Evolutionary conservation across 2,113 vertebrate genomes (phyloP).

Genomic region (Steatornis caripensis): DNA sequence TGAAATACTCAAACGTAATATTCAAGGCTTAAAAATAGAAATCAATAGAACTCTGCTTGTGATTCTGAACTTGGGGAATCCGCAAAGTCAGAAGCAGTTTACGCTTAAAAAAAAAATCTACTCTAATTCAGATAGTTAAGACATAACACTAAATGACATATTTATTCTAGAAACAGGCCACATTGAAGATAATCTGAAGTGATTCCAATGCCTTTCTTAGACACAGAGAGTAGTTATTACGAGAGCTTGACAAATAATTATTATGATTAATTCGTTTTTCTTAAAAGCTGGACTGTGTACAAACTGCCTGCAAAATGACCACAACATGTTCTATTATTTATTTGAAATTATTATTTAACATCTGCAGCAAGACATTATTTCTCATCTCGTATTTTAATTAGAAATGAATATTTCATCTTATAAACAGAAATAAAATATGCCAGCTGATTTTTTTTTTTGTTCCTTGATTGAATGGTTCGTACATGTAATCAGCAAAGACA

Average conservation of each 20-base stretch:
- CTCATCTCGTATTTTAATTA: background rate
- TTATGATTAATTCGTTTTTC: background rate
- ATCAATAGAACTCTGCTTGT: background rate
- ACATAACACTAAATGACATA: background rate
- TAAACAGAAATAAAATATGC: background rate
- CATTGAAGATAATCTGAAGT: background rate
- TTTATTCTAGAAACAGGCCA: background rate
- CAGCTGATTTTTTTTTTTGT: background rate
- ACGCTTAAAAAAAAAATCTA: background rate
- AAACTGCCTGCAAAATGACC: background rate
- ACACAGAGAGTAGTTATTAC: background rate
- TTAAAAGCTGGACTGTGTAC: background rate
- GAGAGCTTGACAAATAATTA: background rate
- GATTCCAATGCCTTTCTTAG: background rate
- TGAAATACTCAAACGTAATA: background rate
- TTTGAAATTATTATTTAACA: slow-evolving; percentile 2
- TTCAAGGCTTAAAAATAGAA: background rate
- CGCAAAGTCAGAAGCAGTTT: background rate
- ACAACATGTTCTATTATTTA: background rate
- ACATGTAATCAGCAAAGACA: background rate
- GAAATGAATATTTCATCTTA: background rate
- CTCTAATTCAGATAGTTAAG: background rate
- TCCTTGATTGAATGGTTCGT: background rate
- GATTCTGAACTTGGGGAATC: background rate
- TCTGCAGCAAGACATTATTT: background rate